Base-by-base conservation (phyloP, 92 coral and sea anemone genomes). In the Phenganax subtilis region DNA sequence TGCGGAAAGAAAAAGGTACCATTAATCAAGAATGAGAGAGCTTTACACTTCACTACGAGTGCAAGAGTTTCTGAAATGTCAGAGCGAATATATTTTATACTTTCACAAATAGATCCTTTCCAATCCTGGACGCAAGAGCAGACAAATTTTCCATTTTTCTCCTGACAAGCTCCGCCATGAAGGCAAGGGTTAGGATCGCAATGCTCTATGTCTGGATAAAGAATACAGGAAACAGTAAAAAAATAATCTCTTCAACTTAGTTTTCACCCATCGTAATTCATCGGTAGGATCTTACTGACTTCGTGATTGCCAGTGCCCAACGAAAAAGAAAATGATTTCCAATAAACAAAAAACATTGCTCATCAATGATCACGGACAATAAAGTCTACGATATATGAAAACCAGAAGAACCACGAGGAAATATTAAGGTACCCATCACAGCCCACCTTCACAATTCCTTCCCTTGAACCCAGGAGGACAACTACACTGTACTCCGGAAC, bases 381-480 rank as follows among this genome's bases (percentile, higher is more conserved):
- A n/a, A n/a, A n/a, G n/a, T n/a, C n/a, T 37, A 37, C 47, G 1
- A 37, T 37, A 37, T 37, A 37, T 37, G 47, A 37, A 37, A 37
- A 37, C 47, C 47, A 37, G 47, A 37, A 37, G 47, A 37, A 37
- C 47, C 47, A 37, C 47, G 47, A 37, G 68, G 20, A 62, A 0
- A 0, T 17, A 61, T 12, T 15, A 61, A 61, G 25, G 12, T 61
- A 61, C n/a, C 25, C 44, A 6, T 20, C 63, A 68, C 9, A 20
- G 12, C 83, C 30, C 81, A 96, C 99, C 92, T 87, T 90, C 97
- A 86, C 99, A 96, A 47, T 88, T 89, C 64, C 69, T 56, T 15
- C 98, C 98, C 9, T 83, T 87, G 81, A 84, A 94, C 70, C 92
- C 96, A 71, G 87, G 80, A 0, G 85, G 89, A 76, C 98, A 94